These are phyloP conservation scores for Trissolcus basalis DNA, from an alignment of 1,140 invertebrate genomes.

Conservation along the genomic window DNA sequence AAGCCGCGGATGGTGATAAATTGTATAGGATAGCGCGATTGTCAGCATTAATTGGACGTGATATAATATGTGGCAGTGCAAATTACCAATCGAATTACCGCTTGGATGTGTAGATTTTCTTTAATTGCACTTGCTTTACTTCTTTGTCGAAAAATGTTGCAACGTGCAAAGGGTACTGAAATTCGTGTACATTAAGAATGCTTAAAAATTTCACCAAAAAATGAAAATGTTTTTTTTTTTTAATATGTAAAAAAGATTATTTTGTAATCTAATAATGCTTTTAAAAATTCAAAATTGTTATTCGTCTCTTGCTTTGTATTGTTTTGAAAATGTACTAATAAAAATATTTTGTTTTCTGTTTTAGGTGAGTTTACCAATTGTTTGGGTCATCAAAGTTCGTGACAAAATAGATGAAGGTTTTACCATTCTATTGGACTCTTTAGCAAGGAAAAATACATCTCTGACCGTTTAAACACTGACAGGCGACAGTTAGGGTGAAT, in stretches of 20 bases:
- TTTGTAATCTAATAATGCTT: too few species aligned
- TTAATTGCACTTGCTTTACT: not conserved
- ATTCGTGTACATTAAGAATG: too few species aligned
- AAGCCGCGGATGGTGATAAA: conserved; percentile 29
- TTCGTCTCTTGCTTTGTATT: not conserved
- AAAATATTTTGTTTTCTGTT: conserved; percentile 18
- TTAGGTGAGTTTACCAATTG: conserved; percentile 21
- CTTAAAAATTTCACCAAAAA: too few species aligned
- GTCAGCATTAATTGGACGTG: conserved; percentile 40
- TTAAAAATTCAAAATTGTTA: not conserved
- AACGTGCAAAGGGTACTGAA: too few species aligned
- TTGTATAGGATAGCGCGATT: conserved; percentile 43
- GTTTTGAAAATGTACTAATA: not conserved
- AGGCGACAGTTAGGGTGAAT: conserved; percentile 56
- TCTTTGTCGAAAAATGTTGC: too few species aligned
- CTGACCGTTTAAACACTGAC: conserved; percentile 41
- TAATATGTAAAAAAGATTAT: too few species aligned
- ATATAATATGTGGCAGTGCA: conserved; percentile 13
- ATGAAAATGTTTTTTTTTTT: too few species aligned
- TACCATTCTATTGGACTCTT: too few species aligned
- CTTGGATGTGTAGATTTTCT: not conserved
- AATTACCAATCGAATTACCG: conserved; percentile 7
- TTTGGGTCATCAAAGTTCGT: not conserved
- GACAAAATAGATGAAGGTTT: not conserved
- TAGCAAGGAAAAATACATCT: conserved; percentile 27